Evolutionary conservation across 1,140 invertebrate genomes (phyloP).

Genomic region (Drosophila navojoa): DNA sequence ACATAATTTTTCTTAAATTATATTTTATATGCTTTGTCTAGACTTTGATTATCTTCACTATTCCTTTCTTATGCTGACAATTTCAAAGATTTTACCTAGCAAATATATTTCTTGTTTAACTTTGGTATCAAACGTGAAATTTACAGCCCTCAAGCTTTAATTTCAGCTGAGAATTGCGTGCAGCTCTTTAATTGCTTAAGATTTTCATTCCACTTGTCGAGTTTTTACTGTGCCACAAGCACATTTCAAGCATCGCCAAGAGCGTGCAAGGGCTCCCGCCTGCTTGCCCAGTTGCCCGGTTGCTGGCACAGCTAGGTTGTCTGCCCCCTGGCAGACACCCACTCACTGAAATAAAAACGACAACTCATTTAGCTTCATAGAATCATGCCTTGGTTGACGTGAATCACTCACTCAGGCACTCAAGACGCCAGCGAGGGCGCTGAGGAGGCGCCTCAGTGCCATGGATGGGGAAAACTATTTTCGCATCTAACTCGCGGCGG

Average conservation of each 20-base stretch:
- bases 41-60: no score
- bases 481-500: conserved; percentile 58
- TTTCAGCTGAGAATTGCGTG: not conserved
- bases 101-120: no score
- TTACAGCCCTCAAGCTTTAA: no score
- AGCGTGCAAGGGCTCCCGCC: conserved; percentile 23
- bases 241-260: conserved; percentile 42
- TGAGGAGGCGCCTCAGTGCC: not conserved
- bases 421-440: conserved; percentile 35
- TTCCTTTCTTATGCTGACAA: not conserved
- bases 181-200: conserved; percentile 38
- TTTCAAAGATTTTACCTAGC: no score
- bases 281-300: not conserved
- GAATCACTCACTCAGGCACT: conserved; percentile 78
- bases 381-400: conserved; percentile 79
- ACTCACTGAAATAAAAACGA: conserved; percentile 60
- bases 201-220: conserved; percentile 10
- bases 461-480: conserved; percentile 66
- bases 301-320: no score
- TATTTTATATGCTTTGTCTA: no score
- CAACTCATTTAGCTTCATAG: conserved; percentile 78
- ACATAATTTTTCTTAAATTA: no score
- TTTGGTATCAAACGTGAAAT: no score
- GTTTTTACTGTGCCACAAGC: conserved; percentile 32
- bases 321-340: conserved; percentile 22